A percentile compares a stretch with the other conserved stretches of the same genome.
Evolutionary conservation across 2,797 vertebrate species (phyloP).

Genomic region (Urophycis tenuis): DNA sequence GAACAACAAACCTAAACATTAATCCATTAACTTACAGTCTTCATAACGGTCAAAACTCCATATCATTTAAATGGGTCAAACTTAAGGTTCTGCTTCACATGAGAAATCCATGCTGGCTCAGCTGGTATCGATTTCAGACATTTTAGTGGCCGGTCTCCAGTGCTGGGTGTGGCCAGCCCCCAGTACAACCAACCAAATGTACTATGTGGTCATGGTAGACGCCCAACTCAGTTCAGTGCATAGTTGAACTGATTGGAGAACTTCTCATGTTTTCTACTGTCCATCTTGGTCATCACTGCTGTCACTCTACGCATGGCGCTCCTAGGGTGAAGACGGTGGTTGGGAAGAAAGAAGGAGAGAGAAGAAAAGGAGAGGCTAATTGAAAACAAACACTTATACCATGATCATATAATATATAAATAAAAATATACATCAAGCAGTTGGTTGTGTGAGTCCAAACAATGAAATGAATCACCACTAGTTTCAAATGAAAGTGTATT

Average conservation of each 20-base stretch:
- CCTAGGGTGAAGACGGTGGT: slow-evolving; percentile 60
- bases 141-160: not conserved
- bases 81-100: not conserved
- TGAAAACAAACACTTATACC: not conserved
- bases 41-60: not conserved
- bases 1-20: not conserved
- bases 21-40: not conserved
- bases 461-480: not conserved
- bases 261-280: slow-evolving; percentile 88
- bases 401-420: too few species aligned
- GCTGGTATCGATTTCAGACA: too few species aligned
- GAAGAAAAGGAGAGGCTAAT: not conserved
- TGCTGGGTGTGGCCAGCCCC: not conserved
- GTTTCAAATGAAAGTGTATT: not conserved
- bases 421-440: too few species aligned
- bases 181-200: not conserved
- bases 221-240: slow-evolving; percentile 74
- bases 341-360: not conserved
- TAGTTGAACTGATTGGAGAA: slow-evolving; percentile 99
- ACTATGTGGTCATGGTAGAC: not conserved
- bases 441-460: not conserved
- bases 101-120: too few species aligned
- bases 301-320: slow-evolving; percentile 77
- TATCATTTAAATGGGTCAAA: not conserved
- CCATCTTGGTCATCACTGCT: slow-evolving; percentile 79